Evolutionary conservation across 2,113 vertebrate genomes (phyloP), one percentile per base, ranked within the genome.

Genomic region (Phrynosoma blainvillii): DNA sequence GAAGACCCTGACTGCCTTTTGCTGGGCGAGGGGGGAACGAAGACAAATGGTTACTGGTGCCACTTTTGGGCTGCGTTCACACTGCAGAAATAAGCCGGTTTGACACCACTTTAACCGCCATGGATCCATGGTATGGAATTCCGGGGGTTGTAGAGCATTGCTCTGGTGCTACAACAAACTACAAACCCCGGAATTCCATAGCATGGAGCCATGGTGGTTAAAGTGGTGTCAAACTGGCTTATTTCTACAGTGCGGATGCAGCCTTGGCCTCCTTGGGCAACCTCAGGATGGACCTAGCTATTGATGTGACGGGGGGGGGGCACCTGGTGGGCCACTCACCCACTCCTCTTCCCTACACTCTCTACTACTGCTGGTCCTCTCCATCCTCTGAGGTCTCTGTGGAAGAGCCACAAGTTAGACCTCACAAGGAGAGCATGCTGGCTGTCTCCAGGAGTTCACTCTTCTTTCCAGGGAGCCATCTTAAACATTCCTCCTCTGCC

Each of bases 391-490:
- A 62, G 84, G n/a, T 90, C 56, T 52, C 82, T 47, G 21, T 52
- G 42, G 76, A 79, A 6, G 81, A 70, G 82, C 85, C 71, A 74
- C 86, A 9, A 12, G 83, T 18, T 36, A 82, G 40, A 11, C 85
- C 40, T 59, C 27, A n/a, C 32, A 75, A 70, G 76, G 14, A 59
- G 56, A 11, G 14, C 10, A 23, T 62, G 21, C 20, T 6, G 8
- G 7, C 30, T 14, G 32, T 23, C 27, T n/a, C 77, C 21, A 1
- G 32, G 27, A 32, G 14, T 75, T 87, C 62, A 32, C 12, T 77
- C 75, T 75, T 71, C 32, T 30, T 71, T n/a, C 27, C 56, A 32
- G 70, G 90, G 89, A 94, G 93, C 94, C 93, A 94, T 94, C 84
- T 95, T 94, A 83, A 84, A 56, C 32, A 68, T n/a, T 12, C 8